Percentiles rank a stretch among this genome's conserved stretches.
These are phyloP conservation scores for Plagiodera versicolora DNA, from an alignment of 2,888 invertebrate species.

Conservation along the genomic window DNA sequence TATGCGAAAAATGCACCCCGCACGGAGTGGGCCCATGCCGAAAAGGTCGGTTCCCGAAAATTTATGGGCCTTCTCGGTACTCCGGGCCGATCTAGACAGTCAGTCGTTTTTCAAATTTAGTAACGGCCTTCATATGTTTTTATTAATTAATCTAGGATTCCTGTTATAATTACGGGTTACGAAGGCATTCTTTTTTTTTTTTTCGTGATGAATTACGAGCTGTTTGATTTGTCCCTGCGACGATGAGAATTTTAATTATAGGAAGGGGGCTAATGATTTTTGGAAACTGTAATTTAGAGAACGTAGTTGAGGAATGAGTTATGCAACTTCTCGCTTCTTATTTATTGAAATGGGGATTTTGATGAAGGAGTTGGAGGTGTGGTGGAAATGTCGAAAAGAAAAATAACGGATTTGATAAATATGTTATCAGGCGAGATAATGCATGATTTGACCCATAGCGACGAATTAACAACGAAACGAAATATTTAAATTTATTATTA, in stretches of 20 bases:
- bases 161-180: slow-evolving; percentile 28
- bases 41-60: slow-evolving; percentile 22
- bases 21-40: not conserved
- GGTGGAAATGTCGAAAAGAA: no score
- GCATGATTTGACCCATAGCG: no score
- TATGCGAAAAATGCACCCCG: slow-evolving; percentile 14
- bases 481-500: no score
- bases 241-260: slow-evolving; percentile 22
- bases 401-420: no score
- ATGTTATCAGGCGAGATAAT: no score
- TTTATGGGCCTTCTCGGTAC: slow-evolving; percentile 28
- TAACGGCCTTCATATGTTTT: slow-evolving; percentile 32
- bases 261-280: slow-evolving; percentile 23
- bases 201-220: slow-evolving; percentile 25
- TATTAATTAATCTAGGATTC: slow-evolving; percentile 32
- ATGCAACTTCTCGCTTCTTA: not conserved
- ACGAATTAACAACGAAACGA: no score
- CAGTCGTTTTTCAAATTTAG: slow-evolving; percentile 34
- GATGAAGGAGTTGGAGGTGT: not conserved
- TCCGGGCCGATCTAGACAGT: slow-evolving; percentile 23
- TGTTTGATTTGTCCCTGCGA: slow-evolving; percentile 17
- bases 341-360: not conserved
- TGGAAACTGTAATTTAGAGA: slow-evolving; percentile 14
- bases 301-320: slow-evolving; percentile 10
- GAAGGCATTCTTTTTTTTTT: slow-evolving; percentile 10